These are phyloP conservation scores for Epinephelus fuscoguttatus DNA, from an alignment of 2,113 vertebrate species.

Conservation along the genomic window DNA sequence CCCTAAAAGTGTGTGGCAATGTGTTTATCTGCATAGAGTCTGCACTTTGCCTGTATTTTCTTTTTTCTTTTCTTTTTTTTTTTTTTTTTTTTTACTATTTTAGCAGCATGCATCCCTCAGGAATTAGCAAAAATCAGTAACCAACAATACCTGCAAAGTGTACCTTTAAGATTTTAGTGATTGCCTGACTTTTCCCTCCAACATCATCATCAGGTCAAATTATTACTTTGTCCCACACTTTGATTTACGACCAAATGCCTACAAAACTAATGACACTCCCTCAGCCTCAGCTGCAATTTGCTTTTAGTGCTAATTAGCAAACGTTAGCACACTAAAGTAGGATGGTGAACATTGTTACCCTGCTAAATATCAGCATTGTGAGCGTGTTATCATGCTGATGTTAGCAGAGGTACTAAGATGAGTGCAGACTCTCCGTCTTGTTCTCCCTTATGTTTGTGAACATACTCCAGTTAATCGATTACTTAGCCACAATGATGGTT, in stretches of 20 bases:
- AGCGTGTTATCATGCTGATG: background rate
- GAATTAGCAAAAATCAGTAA: no score
- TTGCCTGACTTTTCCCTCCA: no score
- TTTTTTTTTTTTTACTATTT: no score
- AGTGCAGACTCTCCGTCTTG: background rate
- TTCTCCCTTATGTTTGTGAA: background rate
- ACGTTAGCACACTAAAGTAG: background rate
- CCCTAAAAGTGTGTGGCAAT: no score
- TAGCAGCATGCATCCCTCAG: no score
- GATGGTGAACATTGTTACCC: background rate
- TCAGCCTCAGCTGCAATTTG: background rate
- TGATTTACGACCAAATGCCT: slow-evolving; percentile 1
- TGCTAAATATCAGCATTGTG: background rate
- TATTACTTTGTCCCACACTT: background rate
- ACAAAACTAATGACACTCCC: background rate
- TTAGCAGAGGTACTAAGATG: background rate
- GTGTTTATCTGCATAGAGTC: no score
- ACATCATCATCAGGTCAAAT: no score
- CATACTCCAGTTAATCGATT: background rate
- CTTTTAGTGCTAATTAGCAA: background rate
- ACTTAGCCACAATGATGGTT: background rate
- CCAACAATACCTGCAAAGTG: no score
- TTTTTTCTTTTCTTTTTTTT: no score
- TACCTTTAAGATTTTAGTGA: background rate
- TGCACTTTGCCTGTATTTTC: no score